Percentiles rank a stretch among this genome's conserved stretches.
Evolutionary conservation across 1,140 invertebrate species (phyloP).

Genomic region (Eurosta solidaginis): DNA sequence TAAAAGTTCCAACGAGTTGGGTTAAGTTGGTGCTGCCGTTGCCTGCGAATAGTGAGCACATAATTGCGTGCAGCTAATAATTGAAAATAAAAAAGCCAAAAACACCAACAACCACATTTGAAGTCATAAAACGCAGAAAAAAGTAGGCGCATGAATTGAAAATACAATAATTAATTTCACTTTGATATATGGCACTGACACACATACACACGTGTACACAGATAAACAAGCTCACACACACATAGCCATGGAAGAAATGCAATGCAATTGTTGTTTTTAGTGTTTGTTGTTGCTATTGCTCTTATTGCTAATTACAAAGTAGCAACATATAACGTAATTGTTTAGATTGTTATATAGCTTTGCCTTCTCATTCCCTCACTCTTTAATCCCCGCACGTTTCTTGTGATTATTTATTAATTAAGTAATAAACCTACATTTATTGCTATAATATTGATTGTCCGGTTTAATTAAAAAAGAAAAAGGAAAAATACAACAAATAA

Average conservation of each 20-base stretch:
- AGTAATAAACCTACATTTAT: conserved; percentile 11
- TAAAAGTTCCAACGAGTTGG: not conserved
- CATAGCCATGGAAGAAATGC: not conserved
- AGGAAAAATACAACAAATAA: not conserved
- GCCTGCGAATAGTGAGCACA: conserved; percentile 7
- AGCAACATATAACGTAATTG: not conserved
- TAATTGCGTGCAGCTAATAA: conserved; percentile 27
- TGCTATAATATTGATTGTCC: not conserved
- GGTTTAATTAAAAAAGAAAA: not conserved
- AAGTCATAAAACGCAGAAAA: not conserved
- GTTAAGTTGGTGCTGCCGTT: not conserved
- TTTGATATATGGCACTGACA: not conserved
- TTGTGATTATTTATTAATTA: conserved; percentile 15
- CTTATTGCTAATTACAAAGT: not conserved
- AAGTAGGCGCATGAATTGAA: conserved; percentile 2
- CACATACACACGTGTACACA: not conserved
- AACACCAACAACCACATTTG: not conserved
- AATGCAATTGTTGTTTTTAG: not conserved
- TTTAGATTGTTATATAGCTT: not conserved
- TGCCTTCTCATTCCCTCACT: not conserved
- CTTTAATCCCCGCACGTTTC: no score
- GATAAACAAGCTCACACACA: not conserved
- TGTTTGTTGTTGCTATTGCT: not conserved
- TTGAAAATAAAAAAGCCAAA: conserved; percentile 4
- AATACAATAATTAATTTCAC: conserved; percentile 20